Conservation (phyloP, 1,140 invertebrate genomes). For the Ceratina calcarata region DNA sequence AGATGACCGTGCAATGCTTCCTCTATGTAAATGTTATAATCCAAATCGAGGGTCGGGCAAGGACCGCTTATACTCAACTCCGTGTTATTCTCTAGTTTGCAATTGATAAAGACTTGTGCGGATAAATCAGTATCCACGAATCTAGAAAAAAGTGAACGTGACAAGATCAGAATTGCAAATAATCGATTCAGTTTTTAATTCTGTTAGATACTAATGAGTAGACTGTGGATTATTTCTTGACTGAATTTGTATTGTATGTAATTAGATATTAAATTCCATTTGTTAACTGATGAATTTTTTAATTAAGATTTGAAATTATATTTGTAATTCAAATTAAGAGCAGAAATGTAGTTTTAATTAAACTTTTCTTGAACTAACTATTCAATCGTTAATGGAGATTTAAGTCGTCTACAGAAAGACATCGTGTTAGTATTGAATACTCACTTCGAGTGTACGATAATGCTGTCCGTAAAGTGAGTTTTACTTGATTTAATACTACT, state of each 20-base stretch:
- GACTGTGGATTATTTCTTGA: too few relatives aligned
- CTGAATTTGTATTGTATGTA: too few relatives aligned
- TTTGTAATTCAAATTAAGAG: too few relatives aligned
- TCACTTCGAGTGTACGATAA: conserved; percentile 79
- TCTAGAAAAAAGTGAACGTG: conserved; percentile 58
- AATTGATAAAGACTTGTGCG: conserved; percentile 78
- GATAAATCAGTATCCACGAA: conserved; percentile 81
- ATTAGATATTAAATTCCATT: too few relatives aligned
- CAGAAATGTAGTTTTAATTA: too few relatives aligned
- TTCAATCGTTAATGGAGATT: too few relatives aligned
- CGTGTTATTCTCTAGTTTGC: conserved; percentile 79
- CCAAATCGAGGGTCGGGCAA: conserved; percentile 74
- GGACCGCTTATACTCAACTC: conserved; percentile 71
- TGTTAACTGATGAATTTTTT: too few relatives aligned
- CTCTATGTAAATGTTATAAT: conserved; percentile 77
- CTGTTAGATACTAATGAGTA: too few relatives aligned
- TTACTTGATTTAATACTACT: conserved; percentile 81
- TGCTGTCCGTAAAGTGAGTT: conserved; percentile 80
- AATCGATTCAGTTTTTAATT: too few relatives aligned
- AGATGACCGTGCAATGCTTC: conserved; percentile 74
- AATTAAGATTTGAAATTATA: too few relatives aligned
- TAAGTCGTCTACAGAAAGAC: background rate
- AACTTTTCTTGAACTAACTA: too few relatives aligned
- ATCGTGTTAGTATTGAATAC: conserved; percentile 26
- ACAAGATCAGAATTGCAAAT: too few relatives aligned